Base-by-base conservation (phyloP, 2,797 vertebrate genomes). In the Hyperoplus immaculatus region DNA sequence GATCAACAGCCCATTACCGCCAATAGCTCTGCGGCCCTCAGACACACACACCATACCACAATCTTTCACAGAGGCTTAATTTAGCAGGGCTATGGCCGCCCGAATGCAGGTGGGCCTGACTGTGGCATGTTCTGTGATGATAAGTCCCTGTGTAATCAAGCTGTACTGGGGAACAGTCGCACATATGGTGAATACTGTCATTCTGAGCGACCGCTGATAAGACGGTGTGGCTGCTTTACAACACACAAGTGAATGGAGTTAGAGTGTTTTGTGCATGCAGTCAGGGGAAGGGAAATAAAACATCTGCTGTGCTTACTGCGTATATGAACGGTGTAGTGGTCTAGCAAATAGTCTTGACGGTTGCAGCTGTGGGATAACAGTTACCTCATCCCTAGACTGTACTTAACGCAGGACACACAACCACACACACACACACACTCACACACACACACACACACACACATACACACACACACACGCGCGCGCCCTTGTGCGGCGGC, bases 61-160 rank as follows among this genome's bases (percentile, higher is more conserved):
- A 46, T 62, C 77, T 72, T 59, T 80, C 50, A 66, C 16, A 54
- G 53, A 59, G 18, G 56, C 78, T 79, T 75, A 75, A 84, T 76
- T 80, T 55, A 61, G 29, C 65, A 51, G 65, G 8, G 47, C 57
- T 36, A 39, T 1, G 43, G 67, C 41, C 1, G 46, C 72, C 81
- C 82, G 75, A 82, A 78, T 73, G 85, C 83, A 87, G 82, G 87
- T 87, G 83, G 78, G 66, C 84, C 69, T 29, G 29, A 29, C 29
- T 57, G 5, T 69, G 75, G 77, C 66, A 60, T 87, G 82, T 60
- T 84, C 21, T 62, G 77, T 63, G 83, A 80, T 69, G 75, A 88
- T 84, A 88, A 87, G 79, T 90, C 77, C 50, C 78, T 68, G 70
- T 84, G 69, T 87, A 90, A 90, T 91, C 81, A 87, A 85, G 70